phyloP scores from a whole-genome alignment of 2,888 invertebrate species.

The Acanthacorydalis orientalis region DNA sequence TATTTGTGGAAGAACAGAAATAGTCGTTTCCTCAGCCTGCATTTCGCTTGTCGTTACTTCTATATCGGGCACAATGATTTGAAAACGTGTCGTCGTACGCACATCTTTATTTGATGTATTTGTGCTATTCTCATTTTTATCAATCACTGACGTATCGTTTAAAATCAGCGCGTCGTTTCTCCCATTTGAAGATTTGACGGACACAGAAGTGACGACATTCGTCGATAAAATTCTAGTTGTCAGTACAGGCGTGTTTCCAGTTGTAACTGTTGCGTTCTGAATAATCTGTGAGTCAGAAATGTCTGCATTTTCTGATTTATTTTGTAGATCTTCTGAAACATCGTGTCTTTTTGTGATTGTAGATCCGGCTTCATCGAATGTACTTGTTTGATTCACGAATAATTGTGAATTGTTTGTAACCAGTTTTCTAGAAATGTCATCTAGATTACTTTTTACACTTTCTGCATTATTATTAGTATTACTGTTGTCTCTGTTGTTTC shows the following conservation, averaged over 20 bases:
- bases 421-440: too few relatives aligned
- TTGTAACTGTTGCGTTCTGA: not conserved
- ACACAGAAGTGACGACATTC: constrained; percentile 34
- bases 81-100: constrained; percentile 1
- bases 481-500: not conserved
- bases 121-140: not conserved
- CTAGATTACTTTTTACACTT: too few relatives aligned
- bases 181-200: constrained; percentile 29
- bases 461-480: too few relatives aligned
- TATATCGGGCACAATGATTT: constrained; percentile 4
- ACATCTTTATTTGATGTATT: not conserved
- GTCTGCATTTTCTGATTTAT: not conserved
- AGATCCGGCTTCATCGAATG: not conserved
- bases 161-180: not conserved
- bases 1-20: not conserved
- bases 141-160: not conserved
- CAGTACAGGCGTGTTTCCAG: constrained; percentile 16
- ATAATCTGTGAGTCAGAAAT: not conserved
- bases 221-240: constrained; percentile 32
- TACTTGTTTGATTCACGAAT: not conserved
- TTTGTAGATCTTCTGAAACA: not conserved
- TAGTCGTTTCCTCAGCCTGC: not conserved
- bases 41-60: not conserved
- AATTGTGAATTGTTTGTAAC: too few relatives aligned
- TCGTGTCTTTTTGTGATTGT: not conserved